Percentiles rank a stretch among this genome's conserved stretches.
Conservation (phyloP, 2,888 invertebrate genomes). For the Caenorhabditis sp. region DNA sequence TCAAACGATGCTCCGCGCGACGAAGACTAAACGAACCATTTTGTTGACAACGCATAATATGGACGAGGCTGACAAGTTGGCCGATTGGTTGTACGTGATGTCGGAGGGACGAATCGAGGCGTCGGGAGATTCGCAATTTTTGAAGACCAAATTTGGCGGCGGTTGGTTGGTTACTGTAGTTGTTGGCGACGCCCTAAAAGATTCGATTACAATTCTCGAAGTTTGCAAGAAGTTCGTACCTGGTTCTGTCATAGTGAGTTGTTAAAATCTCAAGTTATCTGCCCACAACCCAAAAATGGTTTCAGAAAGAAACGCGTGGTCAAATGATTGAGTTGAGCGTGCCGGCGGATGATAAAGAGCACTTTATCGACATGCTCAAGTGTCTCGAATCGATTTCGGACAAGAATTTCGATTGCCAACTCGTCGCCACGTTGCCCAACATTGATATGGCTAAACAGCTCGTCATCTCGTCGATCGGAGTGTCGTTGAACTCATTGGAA, state of each 20-base stretch:
- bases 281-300: not conserved
- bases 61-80: constrained; percentile 68
- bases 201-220: not conserved
- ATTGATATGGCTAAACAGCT: constrained; percentile 1
- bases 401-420: constrained; percentile 11
- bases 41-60: constrained; percentile 69
- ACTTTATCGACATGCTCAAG: constrained; percentile 45
- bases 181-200: constrained; percentile 8
- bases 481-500: constrained; percentile 64
- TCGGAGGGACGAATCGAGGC: constrained; percentile 59
- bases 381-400: constrained; percentile 46
- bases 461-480: constrained; percentile 49
- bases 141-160: constrained; percentile 60
- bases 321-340: constrained; percentile 49
- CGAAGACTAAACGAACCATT: constrained; percentile 56
- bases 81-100: constrained; percentile 65
- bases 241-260: constrained; percentile 2
- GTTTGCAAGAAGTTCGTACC: constrained; percentile 2
- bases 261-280: no score
- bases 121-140: constrained; percentile 55
- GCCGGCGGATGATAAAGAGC: constrained; percentile 23
- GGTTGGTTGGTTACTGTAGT: constrained; percentile 62
- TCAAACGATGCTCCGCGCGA: constrained; percentile 44
- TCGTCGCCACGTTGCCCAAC: not conserved
- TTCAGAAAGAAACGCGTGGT: constrained; percentile 32